Evolutionary conservation across 2,797 vertebrate genomes (phyloP), one percentile per base, ranked within the genome.

Genomic region (Acanthiza pusilla): DNA sequence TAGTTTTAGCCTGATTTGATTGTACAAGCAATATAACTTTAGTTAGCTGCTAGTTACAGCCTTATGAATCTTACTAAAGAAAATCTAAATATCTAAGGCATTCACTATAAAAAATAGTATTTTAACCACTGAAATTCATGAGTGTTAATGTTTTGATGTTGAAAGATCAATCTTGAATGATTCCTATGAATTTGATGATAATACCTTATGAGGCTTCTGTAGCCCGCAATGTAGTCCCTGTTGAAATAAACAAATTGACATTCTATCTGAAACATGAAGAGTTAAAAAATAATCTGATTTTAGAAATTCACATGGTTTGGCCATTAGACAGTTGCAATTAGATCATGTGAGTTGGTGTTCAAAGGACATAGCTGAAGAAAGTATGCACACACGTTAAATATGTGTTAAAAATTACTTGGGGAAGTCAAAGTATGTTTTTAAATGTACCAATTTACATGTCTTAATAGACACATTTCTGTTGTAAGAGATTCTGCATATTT

Each of bases 161-260:
- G 23, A 85, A 57, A 68, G 8, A 38, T 26, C 22, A 55, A n/a
- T 34, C 17, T 73, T 23, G 43, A 70, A 71, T 27, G 22, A 70
- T 53, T 38, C 74, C 65, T 9, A 80, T 5, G 0, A 29, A 19
- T n/a, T 53, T 45, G 23, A 32, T 58, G 4, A 23, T 11, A 60
- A 51, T 27, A 13, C 1, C 22, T 51, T 27, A 5, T 0, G 0
- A 58, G 22, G 22, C 12, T 38, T 32, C 22, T 45, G 27, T 67
- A 38, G 45, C n/a, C 45, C 45, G 19, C 32, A 67, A 27, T 19
- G 12, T 36, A 36, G 15, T 43, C 8, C 14, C 6, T 29, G 16
- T 19, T 53, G n/a, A 22, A 75, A 58, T n/a, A 29, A 45, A 34
- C 8, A 48, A 7, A 7, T 4, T 2, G 0, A 16, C 7, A 50